Conservation (phyloP, 2,888 invertebrate species). For the Chrysolina haemoptera region DNA sequence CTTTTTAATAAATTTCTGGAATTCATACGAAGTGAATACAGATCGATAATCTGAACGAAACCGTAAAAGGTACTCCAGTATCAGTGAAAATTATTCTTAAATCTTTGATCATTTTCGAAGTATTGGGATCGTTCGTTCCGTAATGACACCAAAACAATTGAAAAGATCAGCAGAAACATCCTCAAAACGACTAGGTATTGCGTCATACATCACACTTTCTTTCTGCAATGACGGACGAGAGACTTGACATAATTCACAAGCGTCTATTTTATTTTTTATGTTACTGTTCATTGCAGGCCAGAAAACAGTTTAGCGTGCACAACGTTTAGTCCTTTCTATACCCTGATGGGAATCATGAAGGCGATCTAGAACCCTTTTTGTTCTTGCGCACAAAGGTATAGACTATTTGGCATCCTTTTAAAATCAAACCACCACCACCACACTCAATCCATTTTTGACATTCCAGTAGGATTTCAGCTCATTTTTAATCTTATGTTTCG, state of each 20-base stretch:
- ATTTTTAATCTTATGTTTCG: not conserved
- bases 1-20: not conserved
- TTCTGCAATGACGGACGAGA: not conserved
- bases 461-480: conserved; percentile 1
- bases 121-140: not conserved
- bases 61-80: conserved; percentile 15
- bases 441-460: not conserved
- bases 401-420: not conserved
- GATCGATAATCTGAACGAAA: not conserved
- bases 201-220: not conserved
- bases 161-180: not conserved
- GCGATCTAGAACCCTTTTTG: not conserved
- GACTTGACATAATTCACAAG: not conserved
- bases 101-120: not conserved
- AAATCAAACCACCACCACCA: not conserved
- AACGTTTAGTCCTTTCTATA: no score
- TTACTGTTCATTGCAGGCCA: conserved; percentile 19
- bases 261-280: not conserved
- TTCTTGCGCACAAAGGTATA: not conserved
- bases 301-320: not conserved
- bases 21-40: not conserved
- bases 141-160: not conserved
- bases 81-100: not conserved
- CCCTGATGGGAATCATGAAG: not conserved
- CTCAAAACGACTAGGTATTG: not conserved